phyloP scores from a whole-genome alignment of 2,888 invertebrate genomes.

The Argyresthia albistria region DNA sequence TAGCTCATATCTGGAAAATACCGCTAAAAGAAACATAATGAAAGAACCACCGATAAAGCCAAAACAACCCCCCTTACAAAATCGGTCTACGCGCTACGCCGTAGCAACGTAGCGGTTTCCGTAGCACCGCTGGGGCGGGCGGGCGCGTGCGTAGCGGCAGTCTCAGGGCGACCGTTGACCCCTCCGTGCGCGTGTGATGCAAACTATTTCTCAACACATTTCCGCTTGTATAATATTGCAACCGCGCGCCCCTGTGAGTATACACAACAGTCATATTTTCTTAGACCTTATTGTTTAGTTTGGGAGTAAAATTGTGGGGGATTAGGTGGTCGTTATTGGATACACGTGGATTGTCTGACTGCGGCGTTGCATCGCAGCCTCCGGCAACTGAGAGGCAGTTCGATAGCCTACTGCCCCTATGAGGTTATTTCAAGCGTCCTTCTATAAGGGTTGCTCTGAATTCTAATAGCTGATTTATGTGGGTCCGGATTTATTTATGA shows the following conservation, averaged over 20 bases:
- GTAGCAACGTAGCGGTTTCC: constrained; percentile 19
- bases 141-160: constrained; percentile 48
- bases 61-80: neutral
- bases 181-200: constrained; percentile 53
- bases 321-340: constrained; percentile 4
- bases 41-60: neutral
- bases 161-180: constrained; percentile 34
- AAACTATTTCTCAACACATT: constrained; percentile 18
- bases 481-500: too few relatives aligned
- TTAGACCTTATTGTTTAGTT: neutral
- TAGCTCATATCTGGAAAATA: too few relatives aligned
- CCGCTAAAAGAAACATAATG: neutral
- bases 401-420: constrained; percentile 72
- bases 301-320: neutral
- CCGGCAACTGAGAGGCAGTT: constrained; percentile 61
- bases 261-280: constrained; percentile 3
- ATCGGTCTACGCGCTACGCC: constrained; percentile 24
- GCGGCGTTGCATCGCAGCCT: constrained; percentile 30
- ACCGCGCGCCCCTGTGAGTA: constrained; percentile 69
- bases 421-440: constrained; percentile 41
- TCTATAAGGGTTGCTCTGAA: constrained; percentile 43
- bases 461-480: neutral
- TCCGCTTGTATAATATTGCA: constrained; percentile 26
- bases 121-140: constrained; percentile 26
- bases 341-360: constrained; percentile 54